These are phyloP conservation scores for Limonius californicus DNA, from an alignment of 1,140 invertebrate genomes.

Conservation along the genomic window DNA sequence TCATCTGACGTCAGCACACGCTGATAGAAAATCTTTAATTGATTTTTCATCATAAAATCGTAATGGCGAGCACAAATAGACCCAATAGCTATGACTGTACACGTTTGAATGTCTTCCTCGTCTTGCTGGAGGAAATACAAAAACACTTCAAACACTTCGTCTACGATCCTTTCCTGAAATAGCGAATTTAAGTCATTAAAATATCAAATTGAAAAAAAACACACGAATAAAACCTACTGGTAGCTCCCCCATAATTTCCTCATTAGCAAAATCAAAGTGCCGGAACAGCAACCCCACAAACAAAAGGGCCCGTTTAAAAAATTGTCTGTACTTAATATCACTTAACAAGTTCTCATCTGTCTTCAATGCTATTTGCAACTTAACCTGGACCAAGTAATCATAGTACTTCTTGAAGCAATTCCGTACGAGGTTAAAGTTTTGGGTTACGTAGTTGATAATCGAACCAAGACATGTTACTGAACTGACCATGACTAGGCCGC, in stretches of 20 bases:
- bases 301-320: constrained; percentile 84
- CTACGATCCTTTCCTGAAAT: constrained; percentile 67
- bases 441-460: constrained; percentile 93
- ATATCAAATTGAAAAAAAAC: too few species aligned
- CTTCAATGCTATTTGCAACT: too few species aligned
- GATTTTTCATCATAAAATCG: constrained; percentile 84
- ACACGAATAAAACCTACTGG: constrained; percentile 47
- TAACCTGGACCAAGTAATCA: constrained; percentile 52
- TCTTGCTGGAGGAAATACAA: constrained; percentile 77
- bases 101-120: constrained; percentile 77
- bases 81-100: constrained; percentile 80
- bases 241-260: constrained; percentile 61
- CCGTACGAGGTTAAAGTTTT: constrained; percentile 90
- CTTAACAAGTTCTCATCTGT: too few species aligned
- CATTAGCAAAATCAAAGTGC: constrained; percentile 93
- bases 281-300: constrained; percentile 92
- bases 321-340: constrained; percentile 56
- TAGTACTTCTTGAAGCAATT: constrained; percentile 87
- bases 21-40: constrained; percentile 90
- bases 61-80: constrained; percentile 93
- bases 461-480: constrained; percentile 92
- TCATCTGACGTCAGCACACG: constrained; percentile 70
- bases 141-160: constrained; percentile 84
- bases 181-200: neutral
- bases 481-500: constrained; percentile 81